Percentiles rank a stretch among this genome's conserved stretches.
These are phyloP conservation scores for Macaca mulatta DNA, from an alignment of 2,113 vertebrate genomes.

Conservation along the genomic window DNA sequence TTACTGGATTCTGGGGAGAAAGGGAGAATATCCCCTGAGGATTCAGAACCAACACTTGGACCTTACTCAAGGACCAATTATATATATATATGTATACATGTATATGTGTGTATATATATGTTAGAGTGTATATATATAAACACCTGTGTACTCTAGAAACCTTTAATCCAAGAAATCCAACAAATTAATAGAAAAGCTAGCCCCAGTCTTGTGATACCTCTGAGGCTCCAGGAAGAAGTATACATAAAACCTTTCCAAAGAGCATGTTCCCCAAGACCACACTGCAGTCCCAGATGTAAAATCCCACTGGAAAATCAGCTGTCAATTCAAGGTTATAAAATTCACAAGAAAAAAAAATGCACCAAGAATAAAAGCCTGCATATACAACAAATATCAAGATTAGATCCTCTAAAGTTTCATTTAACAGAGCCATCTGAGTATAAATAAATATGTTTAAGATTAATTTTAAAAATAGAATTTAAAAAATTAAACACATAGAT, in stretches of 20 bases:
- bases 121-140: too few species aligned
- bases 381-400: neutral
- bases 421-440: neutral
- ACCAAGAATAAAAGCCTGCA: neutral
- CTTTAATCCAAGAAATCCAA: neutral
- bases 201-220: neutral
- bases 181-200: neutral
- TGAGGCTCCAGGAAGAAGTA: neutral
- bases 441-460: neutral
- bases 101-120: neutral
- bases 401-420: neutral
- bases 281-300: neutral
- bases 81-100: neutral
- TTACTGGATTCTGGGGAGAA: neutral
- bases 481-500: neutral
- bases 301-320: neutral
- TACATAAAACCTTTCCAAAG: neutral
- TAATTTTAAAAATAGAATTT: neutral
- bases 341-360: neutral
- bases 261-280: neutral
- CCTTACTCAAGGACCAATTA: neutral
- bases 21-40: neutral
- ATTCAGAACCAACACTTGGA: neutral
- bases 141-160: neutral
- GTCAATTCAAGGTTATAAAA: neutral